Evolutionary conservation across 2,888 invertebrate genomes (phyloP).

Genomic region (Erebia aethiops): DNA sequence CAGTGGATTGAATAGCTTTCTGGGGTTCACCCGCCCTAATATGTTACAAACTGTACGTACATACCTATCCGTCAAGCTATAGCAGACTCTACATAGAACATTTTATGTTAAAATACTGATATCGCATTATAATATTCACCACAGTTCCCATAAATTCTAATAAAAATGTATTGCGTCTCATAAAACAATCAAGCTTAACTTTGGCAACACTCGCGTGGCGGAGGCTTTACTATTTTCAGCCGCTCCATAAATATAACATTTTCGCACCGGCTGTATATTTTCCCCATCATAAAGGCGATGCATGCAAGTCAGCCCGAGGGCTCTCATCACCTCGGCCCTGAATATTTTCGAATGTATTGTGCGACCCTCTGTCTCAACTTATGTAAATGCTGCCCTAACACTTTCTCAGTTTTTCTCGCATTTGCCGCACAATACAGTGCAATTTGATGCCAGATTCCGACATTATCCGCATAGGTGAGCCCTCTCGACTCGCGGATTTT

Average conservation of each 20-base stretch:
- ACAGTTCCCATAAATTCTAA: conserved; percentile 23
- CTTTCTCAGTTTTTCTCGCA: conserved; percentile 79
- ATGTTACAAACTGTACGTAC: neutral
- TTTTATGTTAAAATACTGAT: conserved; percentile 6
- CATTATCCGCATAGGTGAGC: conserved; percentile 70
- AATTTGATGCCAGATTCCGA: conserved; percentile 74
- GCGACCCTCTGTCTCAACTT: conserved; percentile 79
- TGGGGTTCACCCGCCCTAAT: neutral
- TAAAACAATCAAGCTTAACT: conserved; percentile 30
- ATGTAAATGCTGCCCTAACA: conserved; percentile 80
- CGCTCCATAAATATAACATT: conserved; percentile 68
- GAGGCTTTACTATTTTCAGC: conserved; percentile 53
- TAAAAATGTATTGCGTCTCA: conserved; percentile 23
- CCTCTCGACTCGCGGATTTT: conserved; percentile 56
- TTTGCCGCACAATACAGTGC: conserved; percentile 78
- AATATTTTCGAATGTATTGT: conserved; percentile 76
- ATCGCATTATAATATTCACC: conserved; percentile 20
- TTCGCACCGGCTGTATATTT: conserved; percentile 73
- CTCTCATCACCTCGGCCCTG: conserved; percentile 78
- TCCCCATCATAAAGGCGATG: conserved; percentile 74
- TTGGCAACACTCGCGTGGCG: conserved; percentile 24
- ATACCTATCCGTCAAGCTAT: neutral
- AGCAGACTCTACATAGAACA: neutral
- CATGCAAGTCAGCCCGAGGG: conserved; percentile 71
- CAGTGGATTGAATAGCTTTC: no score